Evolutionary conservation across 2,797 vertebrate species (phyloP).

Genomic region (Malacoctenus gilli): DNA sequence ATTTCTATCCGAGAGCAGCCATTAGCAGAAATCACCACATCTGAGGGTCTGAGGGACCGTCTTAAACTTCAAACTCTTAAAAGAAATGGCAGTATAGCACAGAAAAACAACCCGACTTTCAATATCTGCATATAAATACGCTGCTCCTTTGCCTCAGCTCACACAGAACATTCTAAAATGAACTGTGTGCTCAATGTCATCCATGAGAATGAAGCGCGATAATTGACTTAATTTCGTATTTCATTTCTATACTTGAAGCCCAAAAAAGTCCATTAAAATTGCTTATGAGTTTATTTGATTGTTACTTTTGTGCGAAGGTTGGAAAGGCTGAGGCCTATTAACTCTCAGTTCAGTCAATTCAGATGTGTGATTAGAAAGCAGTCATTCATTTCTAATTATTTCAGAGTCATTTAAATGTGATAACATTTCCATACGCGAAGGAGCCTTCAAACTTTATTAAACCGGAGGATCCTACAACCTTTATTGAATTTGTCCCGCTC

Average conservation of each 20-base stretch:
- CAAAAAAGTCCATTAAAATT: conserved; percentile 9
- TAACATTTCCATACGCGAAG: conserved; percentile 42
- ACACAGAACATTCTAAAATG: background rate
- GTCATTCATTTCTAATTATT: conserved; percentile 56
- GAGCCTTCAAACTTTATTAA: conserved; percentile 54
- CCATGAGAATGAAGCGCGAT: background rate
- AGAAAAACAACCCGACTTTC: background rate
- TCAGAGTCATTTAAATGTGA: conserved; percentile 47
- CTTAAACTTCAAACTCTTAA: conserved; percentile 1
- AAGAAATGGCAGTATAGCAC: background rate
- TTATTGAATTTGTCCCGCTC: conserved; percentile 57
- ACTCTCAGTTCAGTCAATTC: conserved; percentile 32
- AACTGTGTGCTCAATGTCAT: background rate
- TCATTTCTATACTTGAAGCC: conserved; percentile 9
- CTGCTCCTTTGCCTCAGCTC: background rate
- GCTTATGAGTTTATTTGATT: conserved; percentile 21
- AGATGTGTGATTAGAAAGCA: conserved; percentile 37
- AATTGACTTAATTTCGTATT: conserved; percentile 9
- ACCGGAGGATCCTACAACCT: conserved; percentile 27
- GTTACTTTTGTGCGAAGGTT: conserved; percentile 18
- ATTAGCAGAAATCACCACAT: background rate
- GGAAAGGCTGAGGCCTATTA: conserved; percentile 21
- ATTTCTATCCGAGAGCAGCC: background rate
- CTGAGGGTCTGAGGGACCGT: background rate
- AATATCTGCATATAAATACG: background rate